Evolutionary conservation across 1,140 invertebrate species (phyloP), one percentile per base, ranked within the genome.

Genomic region (Linepithema humile): DNA sequence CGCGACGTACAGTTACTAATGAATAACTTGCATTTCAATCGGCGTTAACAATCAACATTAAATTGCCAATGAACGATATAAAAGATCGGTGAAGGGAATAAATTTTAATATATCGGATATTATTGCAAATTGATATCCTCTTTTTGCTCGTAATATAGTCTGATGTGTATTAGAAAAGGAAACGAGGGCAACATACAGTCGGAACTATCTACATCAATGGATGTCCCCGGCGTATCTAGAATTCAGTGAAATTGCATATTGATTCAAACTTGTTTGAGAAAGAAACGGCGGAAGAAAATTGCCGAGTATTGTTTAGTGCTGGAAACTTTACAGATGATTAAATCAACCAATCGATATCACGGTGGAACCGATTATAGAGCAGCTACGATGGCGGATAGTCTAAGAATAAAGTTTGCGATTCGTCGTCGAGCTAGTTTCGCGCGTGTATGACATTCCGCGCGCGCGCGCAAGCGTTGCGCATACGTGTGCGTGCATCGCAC

Each of bases 371-470:
- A 80, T 80, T 55, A 43, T 40, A 70, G 75, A 80, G 65, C 69
- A n/a, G 32, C 62, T 23, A 48, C 72, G 59, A 65, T 55, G 82
- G 64, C 67, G 82, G 64, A 84, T 59, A 32, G 83, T 55, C 83
- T 82, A 82, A 87, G 83, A 85, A 87, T 87, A 87, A 85, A 80
- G 35, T 80, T 77, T 55, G 60, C 83, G 73, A 67, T 85, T 70
- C 57, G 67, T 48, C 83, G 84, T 60, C 82, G 74, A 78, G 73
- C 64, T 50, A 85, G 82, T 83, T 84, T 77, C 72, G 82, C 82
- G 65, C 59, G 75, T 15, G 74, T 72, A 69, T 74, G 82, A 80
- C 82, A 75, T 85, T 84, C 83, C 69, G 40, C 23, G 9, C 43
- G 15, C 15, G 53, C 43, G 38, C 10, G 26, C 10, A n/a, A 32